phyloP scores from a whole-genome alignment of 2,797 vertebrate genomes.

The Lemur catta region DNA sequence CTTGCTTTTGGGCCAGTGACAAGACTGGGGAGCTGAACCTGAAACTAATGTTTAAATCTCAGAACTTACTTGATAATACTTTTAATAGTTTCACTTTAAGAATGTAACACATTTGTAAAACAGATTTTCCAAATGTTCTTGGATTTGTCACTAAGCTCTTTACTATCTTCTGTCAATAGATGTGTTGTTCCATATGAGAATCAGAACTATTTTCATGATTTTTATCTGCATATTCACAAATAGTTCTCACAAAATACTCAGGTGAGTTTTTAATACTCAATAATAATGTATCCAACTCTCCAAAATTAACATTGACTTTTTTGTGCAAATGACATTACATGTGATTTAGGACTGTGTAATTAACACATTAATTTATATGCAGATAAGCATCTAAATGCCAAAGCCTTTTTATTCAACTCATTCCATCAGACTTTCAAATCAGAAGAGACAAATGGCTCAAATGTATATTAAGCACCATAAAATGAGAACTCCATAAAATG shows the following conservation, averaged over 20 bases:
- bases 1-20: neutral
- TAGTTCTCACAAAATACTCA: neutral
- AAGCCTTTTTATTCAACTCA: constrained; percentile 66
- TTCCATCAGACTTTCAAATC: constrained; percentile 64
- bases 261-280: neutral
- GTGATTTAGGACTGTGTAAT: constrained; percentile 63
- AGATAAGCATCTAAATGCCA: constrained; percentile 74
- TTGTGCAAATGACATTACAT: constrained; percentile 58
- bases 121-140: neutral
- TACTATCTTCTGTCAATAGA: neutral
- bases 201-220: neutral
- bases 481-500: constrained; percentile 25
- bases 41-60: neutral
- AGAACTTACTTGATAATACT: neutral
- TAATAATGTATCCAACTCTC: neutral
- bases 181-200: neutral
- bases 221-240: neutral
- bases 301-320: constrained; percentile 55
- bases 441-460: constrained; percentile 55
- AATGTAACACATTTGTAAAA: neutral
- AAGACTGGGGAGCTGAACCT: neutral
- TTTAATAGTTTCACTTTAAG: neutral
- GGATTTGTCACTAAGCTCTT: neutral
- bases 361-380: constrained; percentile 74
- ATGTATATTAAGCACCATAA: constrained; percentile 41